Evolutionary conservation across 2,113 vertebrate species (phyloP).

Genomic region (Cygnus buccinator): DNA sequence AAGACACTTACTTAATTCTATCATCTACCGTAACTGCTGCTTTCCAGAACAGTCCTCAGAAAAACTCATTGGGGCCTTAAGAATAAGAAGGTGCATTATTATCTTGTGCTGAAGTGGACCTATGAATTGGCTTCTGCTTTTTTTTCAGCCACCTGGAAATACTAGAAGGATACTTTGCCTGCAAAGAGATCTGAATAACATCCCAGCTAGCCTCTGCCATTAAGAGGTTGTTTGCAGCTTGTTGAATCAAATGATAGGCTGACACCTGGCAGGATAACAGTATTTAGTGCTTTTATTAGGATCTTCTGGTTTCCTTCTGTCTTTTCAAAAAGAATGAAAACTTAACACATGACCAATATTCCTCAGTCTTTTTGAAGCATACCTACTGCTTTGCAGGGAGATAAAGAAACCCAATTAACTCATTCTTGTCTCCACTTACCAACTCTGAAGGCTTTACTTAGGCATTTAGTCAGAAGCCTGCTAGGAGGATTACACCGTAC

Average conservation of each 20-base stretch:
- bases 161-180: neutral
- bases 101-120: neutral
- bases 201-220: neutral
- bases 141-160: neutral
- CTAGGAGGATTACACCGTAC: neutral
- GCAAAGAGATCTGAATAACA: neutral
- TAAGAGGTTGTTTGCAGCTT: neutral
- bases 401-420: neutral
- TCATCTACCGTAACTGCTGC: accelerated
- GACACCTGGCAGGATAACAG: neutral
- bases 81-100: neutral
- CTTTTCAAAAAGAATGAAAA: neutral
- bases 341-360: neutral
- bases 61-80: neutral
- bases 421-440: neutral
- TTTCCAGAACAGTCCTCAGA: neutral
- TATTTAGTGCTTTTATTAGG: neutral
- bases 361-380: neutral
- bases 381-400: neutral
- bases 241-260: neutral
- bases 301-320: neutral
- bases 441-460: neutral
- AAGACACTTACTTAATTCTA: neutral
- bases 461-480: neutral
- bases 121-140: neutral